These are phyloP conservation scores for Poecile montanus DNA, from an alignment of 2,797 vertebrate genomes.

Conservation along the genomic window DNA sequence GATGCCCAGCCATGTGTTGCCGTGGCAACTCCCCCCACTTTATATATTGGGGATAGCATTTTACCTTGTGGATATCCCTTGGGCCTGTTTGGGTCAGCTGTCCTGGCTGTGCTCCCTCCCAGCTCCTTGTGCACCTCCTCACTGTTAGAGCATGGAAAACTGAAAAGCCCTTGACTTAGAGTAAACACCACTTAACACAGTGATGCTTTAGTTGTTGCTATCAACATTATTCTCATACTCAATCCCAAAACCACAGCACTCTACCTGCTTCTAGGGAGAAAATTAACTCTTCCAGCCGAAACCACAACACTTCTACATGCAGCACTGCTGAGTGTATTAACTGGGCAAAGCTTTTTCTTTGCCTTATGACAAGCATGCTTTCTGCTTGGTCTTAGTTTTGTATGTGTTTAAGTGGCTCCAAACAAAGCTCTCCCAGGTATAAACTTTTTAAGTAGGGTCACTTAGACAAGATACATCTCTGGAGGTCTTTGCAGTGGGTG, in stretches of 20 bases:
- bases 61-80: background rate
- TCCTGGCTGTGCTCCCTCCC: background rate
- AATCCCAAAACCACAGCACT: background rate
- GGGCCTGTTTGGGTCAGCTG: background rate
- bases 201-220: background rate
- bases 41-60: background rate
- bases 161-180: background rate
- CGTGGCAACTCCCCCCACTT: fast-evolving
- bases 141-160: background rate
- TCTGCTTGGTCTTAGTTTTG: background rate
- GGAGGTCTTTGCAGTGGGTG: background rate
- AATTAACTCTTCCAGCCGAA: background rate
- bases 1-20: background rate
- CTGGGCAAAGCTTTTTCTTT: background rate
- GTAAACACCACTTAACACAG: background rate
- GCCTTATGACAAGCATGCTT: fast-evolving
- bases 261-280: background rate
- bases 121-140: background rate
- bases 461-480: background rate
- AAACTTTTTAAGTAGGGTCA: background rate
- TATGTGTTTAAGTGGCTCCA: background rate
- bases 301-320: background rate
- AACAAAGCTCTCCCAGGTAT: background rate
- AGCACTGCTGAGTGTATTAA: background rate
- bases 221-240: background rate